Base-by-base conservation (phyloP, 2,113 vertebrate species). In the Coturnix japonica region DNA sequence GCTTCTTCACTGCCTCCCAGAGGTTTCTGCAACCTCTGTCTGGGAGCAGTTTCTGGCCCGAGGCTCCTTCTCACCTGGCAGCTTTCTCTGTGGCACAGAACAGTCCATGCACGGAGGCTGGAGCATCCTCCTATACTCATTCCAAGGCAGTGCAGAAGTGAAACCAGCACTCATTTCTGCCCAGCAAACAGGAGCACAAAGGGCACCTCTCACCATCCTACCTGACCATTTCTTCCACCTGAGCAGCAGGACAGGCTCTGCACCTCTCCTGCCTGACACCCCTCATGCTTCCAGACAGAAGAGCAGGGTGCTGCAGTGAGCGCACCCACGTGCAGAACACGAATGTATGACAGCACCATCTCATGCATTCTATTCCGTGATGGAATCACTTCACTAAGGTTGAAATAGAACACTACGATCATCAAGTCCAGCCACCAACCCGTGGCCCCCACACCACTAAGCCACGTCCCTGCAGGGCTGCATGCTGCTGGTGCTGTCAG, bases 1-100 rank as follows among this genome's bases (percentile, higher is more conserved):
- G 15, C 6, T 54, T 35, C 59, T 33, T n/a, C 1, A 0, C 0
- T 1, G 0, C n/a, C 5, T 53, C 47, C 59, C 31, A 20, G 35
- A 83, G 53, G 31, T 13, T 51, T 66, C 56, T 5, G 5, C 33
- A 23, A 53, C 6, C 2, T 20, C 66, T 46, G 20, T 4, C 4
- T 13, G 23, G 75, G 28, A 82, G 41, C n/a, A 66, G 2, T n/a
- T 69, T 13, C 60, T 74, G 49, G 41, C 51, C 75, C 6, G 3
- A 15, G 70, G 22, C 28, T 26, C 39, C 20, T 37, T 19, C 33
- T 5, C 18, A 43, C 33, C 0, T 0, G 2, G 14, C 37, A 13
- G 25, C 6, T 56, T 33, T 37, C 31, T 9, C 33, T 0, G 14
- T 56, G 47, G 26, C 54, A 21, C 59, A 20, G 43, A 2, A 7